Base-by-base conservation (phyloP, 2,888 invertebrate genomes). In the Coenonympha arcania region DNA sequence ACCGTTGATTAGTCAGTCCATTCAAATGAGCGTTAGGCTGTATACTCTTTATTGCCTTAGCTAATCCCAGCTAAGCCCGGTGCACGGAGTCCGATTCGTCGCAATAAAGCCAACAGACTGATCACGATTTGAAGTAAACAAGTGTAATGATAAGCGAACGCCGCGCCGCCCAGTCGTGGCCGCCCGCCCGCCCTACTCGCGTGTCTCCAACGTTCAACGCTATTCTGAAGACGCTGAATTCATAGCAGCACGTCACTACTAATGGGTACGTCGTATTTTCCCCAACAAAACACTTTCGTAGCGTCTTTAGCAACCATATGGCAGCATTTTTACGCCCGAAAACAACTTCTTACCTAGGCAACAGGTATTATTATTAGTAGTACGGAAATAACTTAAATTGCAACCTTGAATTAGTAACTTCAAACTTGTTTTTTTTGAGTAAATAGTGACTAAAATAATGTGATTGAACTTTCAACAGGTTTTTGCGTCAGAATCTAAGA, bases 41-140 rank as follows among this genome's bases (percentile, higher is more conserved):
- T 58, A 57, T 56, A 50, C 33, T 19, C 42, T 55, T 55, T 58
- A 58, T 56, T 47, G 52, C 47, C 52, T 54, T 47, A 43, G 36
- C 41, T 28, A 18, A n/a, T n/a, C n/a, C n/a, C n/a, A n/a, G n/a
- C n/a, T n/a, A n/a, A n/a, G n/a, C n/a, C n/a, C n/a, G 8, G 4
- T 11, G 1, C 28, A 70, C 71, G 65, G 61, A 50, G 56, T 52
- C 52, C 58, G 50, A 31, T 62, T 61, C 60, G 59, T 57, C 60
- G 60, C 62, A 68, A 68, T 68, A 68, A 66, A 65, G 60, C 63
- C 62, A 63, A 67, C 68, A 68, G 65, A 70, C 75, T 73, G 79
- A 79, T 78, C 79, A 77, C 75, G 71, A 65, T 60, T 62, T 66
- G 68, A 66, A 62, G 79, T 83, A 81, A 84, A 81, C 81, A 83